phyloP scores from a whole-genome alignment of 2,888 invertebrate species.

The Rotaria socialis region DNA sequence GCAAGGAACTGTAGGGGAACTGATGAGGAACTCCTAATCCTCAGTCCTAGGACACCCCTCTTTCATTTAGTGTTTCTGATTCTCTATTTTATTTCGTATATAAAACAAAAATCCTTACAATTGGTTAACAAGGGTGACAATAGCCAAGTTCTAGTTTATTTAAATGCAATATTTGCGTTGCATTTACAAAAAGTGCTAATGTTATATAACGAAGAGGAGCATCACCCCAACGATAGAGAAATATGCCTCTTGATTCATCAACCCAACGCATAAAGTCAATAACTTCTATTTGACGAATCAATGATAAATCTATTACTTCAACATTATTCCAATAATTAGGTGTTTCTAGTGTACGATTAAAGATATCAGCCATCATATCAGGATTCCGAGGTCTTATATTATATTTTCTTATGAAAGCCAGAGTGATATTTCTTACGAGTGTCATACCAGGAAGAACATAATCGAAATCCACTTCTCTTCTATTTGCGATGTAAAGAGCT shows the following conservation, averaged over 20 bases:
- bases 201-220: conserved; percentile 11
- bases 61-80: no score
- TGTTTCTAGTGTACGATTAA: neutral
- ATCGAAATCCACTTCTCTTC: neutral
- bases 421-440: neutral
- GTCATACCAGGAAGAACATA: neutral
- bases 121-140: conserved; percentile 4
- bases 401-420: neutral
- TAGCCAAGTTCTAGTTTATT: neutral
- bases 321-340: neutral
- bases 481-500: neutral
- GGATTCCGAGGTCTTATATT: neutral
- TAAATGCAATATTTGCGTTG: neutral
- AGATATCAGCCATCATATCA: neutral
- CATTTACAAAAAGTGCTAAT: neutral
- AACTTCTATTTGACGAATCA: neutral
- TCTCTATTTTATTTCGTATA: neutral
- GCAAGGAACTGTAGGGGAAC: no score
- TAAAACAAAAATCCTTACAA: neutral
- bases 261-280: neutral
- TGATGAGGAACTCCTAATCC: no score
- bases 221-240: conserved; percentile 13
- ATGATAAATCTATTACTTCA: neutral
- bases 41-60: no score
- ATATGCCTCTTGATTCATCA: neutral